Base-by-base conservation (phyloP, 2,113 vertebrate species). In the Chlorodrepanis virens region DNA sequence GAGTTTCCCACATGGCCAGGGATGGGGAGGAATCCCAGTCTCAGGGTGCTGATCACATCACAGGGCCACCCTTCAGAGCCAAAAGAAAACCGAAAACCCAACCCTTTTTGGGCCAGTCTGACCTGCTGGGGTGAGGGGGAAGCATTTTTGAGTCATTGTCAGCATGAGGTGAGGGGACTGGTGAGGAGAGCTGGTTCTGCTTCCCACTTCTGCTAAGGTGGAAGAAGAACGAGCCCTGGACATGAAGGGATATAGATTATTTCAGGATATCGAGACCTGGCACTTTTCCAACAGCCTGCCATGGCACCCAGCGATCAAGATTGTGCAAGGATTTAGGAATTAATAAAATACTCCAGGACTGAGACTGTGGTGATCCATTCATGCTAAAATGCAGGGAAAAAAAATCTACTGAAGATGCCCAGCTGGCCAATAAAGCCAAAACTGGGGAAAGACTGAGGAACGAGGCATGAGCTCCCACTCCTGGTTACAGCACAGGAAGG, bases 391-490 rank as follows among this genome's bases (percentile, higher is more conserved):
- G 14, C 18, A 52, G 67, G 39, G 35, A 13, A 37, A 53, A 40
- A n/a, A 39, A 8, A 29, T 6, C 71, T 57, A 3, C 22, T n/a
- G 71, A 60, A 77, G 33, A 19, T 35, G 27, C 57, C 49, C n/a
- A 72, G 71, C 31, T 57, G 47, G 60, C 29, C 44, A 39, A 1
- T 17, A 42, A 53, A 87, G 69, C 4, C 82, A 49, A 22, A 23
- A 22, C 0, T 17, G 75, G 86, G 53, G 12, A 47, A 39, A 60
- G 57, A 4, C 17, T 87, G 78, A 72, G 78, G 67, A 19, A 53
- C 2, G 53, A 57, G 82, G 31, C 10, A 0, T 85, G 90, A 94
- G 85, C 88, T 96, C 92, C 94, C 82, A 87, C 94, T 94, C 49
- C 88, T 91, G 92, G 92, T 44, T 14, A 6, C 12, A 15, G 50